phyloP scores from a whole-genome alignment of 2,113 vertebrate species.

The Aspidoscelis tigris region DNA sequence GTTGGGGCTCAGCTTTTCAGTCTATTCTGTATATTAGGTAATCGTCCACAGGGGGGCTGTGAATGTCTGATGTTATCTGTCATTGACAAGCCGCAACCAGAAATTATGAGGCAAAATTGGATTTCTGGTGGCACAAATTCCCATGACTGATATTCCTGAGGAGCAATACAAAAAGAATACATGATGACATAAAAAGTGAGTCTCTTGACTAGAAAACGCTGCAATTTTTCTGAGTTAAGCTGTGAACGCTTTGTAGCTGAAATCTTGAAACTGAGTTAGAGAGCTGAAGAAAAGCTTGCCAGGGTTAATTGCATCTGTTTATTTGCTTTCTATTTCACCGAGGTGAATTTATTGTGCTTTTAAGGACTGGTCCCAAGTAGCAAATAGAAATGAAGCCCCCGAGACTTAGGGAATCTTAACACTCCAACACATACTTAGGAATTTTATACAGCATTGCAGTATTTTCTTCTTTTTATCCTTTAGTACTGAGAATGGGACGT shows the following conservation, averaged over 20 bases:
- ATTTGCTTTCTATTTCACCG: neutral
- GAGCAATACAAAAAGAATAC: neutral
- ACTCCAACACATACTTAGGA: neutral
- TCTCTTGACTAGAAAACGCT: neutral
- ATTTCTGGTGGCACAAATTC: neutral
- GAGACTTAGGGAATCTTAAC: conserved; percentile 10
- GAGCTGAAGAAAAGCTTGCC: neutral
- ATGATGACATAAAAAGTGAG: neutral
- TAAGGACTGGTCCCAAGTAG: neutral
- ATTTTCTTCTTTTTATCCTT: neutral
- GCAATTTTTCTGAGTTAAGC: conserved; percentile 13
- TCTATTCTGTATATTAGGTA: neutral
- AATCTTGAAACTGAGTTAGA: neutral
- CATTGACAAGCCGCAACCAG: neutral
- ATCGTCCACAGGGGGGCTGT: neutral
- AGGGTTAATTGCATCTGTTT: conserved; percentile 17
- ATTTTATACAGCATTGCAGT: conserved; percentile 21
- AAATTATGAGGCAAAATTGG: neutral
- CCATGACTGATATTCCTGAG: neutral
- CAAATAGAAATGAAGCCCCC: conserved; percentile 6
- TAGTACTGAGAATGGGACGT: neutral
- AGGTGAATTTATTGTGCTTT: conserved; percentile 2
- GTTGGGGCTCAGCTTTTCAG: neutral
- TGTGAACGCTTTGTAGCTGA: neutral
- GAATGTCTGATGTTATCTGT: neutral